A percentile compares a stretch with the other conserved stretches of the same genome.
Conservation (phyloP, 2,797 vertebrate genomes). For the Phrynocephalus guinanensis region DNA sequence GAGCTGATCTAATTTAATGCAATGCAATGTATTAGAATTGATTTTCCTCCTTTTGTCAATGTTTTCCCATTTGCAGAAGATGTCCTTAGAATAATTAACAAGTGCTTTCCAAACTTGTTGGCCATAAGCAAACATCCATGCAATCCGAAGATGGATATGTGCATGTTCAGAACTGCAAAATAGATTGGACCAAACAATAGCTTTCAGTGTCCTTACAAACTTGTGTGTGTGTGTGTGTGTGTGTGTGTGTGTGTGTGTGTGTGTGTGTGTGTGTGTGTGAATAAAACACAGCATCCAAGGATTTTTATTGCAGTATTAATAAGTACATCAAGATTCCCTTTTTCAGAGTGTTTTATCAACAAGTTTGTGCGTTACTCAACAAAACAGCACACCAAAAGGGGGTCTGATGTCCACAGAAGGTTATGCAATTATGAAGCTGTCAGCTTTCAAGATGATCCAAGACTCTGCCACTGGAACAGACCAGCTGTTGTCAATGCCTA, state of each 20-base stretch:
- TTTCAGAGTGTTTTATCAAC: too few species aligned
- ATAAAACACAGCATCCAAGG: not conserved
- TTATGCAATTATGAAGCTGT: too few species aligned
- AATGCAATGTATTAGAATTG: slow-evolving; percentile 31
- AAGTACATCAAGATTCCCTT: not conserved
- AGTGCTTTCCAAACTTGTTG: slow-evolving; percentile 50
- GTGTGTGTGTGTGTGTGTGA: too few species aligned
- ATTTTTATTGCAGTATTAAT: not conserved
- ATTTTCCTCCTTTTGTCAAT: slow-evolving; percentile 30
- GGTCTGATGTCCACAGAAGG: too few species aligned
- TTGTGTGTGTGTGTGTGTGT: too few species aligned
- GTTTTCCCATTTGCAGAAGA: slow-evolving; percentile 18
- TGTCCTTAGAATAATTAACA: slow-evolving; percentile 51
- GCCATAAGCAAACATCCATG: slow-evolving; percentile 46
- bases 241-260: too few species aligned
- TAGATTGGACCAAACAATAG: too few species aligned
- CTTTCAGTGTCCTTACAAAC: too few species aligned
- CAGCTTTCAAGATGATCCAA: not conserved
- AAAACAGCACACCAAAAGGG: too few species aligned
- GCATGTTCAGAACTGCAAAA: too few species aligned
- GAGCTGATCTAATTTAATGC: slow-evolving; percentile 36
- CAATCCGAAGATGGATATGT: not conserved
- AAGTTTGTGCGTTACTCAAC: too few species aligned
- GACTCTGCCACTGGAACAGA: not conserved
- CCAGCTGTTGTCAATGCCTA: not conserved